These are phyloP conservation scores for Metaphire vulgaris DNA, from an alignment of 1,140 invertebrate species.

Conservation along the genomic window DNA sequence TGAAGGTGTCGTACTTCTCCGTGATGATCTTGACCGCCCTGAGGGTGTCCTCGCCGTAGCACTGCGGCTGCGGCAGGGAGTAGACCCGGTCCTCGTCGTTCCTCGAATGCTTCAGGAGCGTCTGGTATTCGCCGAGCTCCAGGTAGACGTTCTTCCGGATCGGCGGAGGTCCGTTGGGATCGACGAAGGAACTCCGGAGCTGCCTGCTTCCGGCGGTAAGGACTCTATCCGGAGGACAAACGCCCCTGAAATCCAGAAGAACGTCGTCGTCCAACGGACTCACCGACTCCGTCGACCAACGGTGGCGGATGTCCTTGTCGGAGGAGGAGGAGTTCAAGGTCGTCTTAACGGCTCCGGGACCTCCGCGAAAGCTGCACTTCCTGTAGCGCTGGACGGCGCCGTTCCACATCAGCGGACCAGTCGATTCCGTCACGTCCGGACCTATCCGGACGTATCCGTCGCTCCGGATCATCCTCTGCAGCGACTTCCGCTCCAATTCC, in stretches of 20 bases:
- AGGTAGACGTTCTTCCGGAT: neutral
- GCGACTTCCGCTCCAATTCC: neutral
- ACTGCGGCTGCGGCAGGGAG: slow-evolving; percentile 19
- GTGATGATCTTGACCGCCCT: slow-evolving; percentile 25
- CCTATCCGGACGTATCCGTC: neutral
- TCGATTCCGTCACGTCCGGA: no score
- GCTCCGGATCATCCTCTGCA: neutral
- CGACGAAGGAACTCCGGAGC: slow-evolving; percentile 16
- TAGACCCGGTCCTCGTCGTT: slow-evolving; percentile 5
- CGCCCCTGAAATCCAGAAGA: neutral
- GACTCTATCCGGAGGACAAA: neutral
- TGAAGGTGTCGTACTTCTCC: slow-evolving; percentile 24
- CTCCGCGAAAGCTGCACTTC: no score
- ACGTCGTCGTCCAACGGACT: no score
- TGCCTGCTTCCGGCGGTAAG: neutral
- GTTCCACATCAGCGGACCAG: no score
- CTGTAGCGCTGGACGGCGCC: no score
- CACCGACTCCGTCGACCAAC: no score
- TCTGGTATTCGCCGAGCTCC: neutral
- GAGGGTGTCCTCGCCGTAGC: slow-evolving; percentile 25
- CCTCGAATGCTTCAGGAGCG: neutral
- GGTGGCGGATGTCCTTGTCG: no score
- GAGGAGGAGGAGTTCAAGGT: no score
- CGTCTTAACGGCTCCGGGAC: no score
- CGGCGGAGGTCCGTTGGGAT: slow-evolving; percentile 2